These are phyloP conservation scores for Prionailurus bengalensis DNA, from an alignment of 2,113 vertebrate genomes.

Conservation along the genomic window DNA sequence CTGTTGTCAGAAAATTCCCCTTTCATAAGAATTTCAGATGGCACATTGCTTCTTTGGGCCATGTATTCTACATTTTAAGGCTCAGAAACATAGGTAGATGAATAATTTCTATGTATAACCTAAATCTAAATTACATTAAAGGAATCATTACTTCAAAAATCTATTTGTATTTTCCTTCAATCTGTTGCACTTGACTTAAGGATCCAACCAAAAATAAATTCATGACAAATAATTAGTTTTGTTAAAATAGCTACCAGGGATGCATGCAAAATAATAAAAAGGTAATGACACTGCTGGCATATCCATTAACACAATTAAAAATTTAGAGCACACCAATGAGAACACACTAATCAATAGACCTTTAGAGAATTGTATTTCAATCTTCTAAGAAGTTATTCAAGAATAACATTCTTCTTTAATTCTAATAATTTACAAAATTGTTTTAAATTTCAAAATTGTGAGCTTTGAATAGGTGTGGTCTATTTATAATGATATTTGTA, in stretches of 20 bases:
- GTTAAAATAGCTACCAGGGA: conserved; percentile 14
- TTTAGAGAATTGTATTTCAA: not conserved
- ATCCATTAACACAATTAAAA: not conserved
- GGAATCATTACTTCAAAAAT: not conserved
- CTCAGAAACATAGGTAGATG: not conserved
- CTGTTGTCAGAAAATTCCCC: not conserved
- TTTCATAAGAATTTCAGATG: not conserved
- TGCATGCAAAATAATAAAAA: conserved; percentile 29
- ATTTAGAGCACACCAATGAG: not conserved
- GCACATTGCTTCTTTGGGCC: not conserved
- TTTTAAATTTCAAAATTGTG: conserved; percentile 2
- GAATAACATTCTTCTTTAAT: not conserved
- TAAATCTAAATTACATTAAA: not conserved
- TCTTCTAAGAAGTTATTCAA: not conserved
- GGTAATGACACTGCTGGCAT: not conserved
- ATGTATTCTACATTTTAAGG: not conserved
- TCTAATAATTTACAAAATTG: not conserved
- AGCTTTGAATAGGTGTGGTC: not conserved
- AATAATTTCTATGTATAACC: not conserved
- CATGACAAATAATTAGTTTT: not conserved
- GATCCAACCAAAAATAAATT: not conserved
- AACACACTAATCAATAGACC: not conserved
- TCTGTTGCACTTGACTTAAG: not conserved
- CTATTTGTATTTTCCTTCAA: not conserved
- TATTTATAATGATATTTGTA: not conserved